Percentiles rank a stretch among this genome's conserved stretches.
Conservation (phyloP, 2,113 vertebrate species). For the Poicephalus gulielmi region DNA sequence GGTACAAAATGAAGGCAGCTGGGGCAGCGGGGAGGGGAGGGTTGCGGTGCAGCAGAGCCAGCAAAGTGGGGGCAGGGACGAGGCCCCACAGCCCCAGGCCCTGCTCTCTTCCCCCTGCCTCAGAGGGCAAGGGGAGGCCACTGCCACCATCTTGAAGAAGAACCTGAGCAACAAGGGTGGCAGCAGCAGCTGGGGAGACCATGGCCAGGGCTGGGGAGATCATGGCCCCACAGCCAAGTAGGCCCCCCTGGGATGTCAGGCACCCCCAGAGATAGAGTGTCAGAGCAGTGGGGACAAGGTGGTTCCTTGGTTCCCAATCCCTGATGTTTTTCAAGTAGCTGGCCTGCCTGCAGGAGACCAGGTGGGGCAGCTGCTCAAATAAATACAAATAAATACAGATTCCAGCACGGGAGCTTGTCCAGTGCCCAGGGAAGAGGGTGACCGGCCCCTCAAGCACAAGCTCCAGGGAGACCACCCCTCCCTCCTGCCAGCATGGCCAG, state of each 20-base stretch:
- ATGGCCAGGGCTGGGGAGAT: not conserved
- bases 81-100: not conserved
- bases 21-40: not conserved
- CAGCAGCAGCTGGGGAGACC: not conserved
- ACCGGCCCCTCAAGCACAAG: not conserved
- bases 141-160: not conserved
- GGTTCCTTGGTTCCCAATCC: not conserved
- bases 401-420: not conserved
- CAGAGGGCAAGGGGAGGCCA: not conserved
- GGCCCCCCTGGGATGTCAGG: not conserved
- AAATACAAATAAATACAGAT: conserved; percentile 55
- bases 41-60: not conserved
- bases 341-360: not conserved
- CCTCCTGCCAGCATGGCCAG: fast-evolving
- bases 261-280: not conserved
- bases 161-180: conserved; percentile 21
- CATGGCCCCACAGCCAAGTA: not conserved
- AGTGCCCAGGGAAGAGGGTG: not conserved
- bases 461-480: not conserved
- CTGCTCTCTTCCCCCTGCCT: not conserved
- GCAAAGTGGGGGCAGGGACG: no score
- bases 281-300: fast-evolving
- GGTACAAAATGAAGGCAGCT: not conserved
- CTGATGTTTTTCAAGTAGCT: not conserved
- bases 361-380: not conserved